phyloP scores from a whole-genome alignment of 2,888 invertebrate species.

The Drosophila pseudotalamancana region DNA sequence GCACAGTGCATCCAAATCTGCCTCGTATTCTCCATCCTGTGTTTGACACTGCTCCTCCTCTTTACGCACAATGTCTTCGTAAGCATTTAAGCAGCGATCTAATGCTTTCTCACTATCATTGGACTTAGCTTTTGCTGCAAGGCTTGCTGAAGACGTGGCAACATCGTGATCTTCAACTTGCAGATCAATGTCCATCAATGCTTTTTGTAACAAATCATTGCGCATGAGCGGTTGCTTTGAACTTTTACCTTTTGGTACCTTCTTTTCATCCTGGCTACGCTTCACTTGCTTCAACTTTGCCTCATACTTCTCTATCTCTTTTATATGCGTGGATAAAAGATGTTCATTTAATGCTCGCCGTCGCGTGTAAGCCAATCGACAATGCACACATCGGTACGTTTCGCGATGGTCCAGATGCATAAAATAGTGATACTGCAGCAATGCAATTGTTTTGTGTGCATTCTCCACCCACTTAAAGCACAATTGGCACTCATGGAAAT shows the following conservation, averaged over 20 bases:
- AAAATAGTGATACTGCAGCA: constrained; percentile 80
- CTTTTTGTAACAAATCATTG: constrained; percentile 71
- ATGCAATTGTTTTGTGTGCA: constrained; percentile 74
- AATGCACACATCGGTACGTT: constrained; percentile 78
- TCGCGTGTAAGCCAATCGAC: constrained; percentile 65
- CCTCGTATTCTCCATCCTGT: constrained; percentile 19
- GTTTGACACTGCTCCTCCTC: constrained; percentile 35
- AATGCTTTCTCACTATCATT: constrained; percentile 67
- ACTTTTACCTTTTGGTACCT: neutral
- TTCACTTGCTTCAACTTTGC: constrained; percentile 48
- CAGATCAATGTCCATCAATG: constrained; percentile 72
- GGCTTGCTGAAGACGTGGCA: neutral
- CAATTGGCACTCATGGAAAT: constrained; percentile 76
- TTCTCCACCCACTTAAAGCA: constrained; percentile 80
- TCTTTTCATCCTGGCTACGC: constrained; percentile 29
- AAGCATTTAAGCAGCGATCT: constrained; percentile 75
- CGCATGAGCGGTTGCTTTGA: constrained; percentile 24
- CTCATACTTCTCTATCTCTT: constrained; percentile 60
- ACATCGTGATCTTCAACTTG: constrained; percentile 49
- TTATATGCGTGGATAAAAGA: constrained; percentile 54
- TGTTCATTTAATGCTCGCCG: constrained; percentile 72
- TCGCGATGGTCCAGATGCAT: constrained; percentile 72
- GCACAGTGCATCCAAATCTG: constrained; percentile 55
- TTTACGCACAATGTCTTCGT: constrained; percentile 69
- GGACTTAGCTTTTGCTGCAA: neutral